Evolutionary conservation across 2,797 vertebrate species (phyloP).

Genomic region (Rhodeus uyekii): DNA sequence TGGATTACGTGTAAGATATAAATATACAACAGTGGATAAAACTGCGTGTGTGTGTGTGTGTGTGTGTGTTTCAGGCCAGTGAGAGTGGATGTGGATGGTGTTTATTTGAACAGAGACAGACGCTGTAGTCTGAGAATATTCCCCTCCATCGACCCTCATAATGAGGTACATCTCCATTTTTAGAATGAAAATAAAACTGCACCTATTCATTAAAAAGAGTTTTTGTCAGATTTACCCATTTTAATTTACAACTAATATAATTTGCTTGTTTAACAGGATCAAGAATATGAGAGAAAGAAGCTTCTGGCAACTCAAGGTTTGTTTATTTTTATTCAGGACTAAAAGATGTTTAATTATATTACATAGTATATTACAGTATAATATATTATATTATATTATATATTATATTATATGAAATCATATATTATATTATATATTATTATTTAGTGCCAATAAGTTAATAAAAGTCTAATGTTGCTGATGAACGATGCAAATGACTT

Average conservation of each 20-base stretch:
- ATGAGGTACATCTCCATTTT: conserved; percentile 43
- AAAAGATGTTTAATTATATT: not conserved
- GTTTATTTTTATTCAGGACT: conserved; percentile 53
- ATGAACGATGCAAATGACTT: not conserved
- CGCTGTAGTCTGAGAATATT: conserved; percentile 58
- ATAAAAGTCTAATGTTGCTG: not conserved
- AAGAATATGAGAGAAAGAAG: conserved; percentile 83
- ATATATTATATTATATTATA: not conserved
- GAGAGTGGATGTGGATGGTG: conserved; percentile 47
- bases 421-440: not conserved
- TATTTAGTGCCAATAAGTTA: not conserved
- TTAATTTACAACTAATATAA: not conserved
- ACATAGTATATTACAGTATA: not conserved
- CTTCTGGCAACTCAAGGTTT: conserved; percentile 78
- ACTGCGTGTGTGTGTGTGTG: conserved; percentile 60
- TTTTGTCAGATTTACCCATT: not conserved
- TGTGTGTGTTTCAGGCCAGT: conserved; percentile 40
- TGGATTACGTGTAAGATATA: too few relatives aligned
- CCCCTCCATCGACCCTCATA: conserved; percentile 43
- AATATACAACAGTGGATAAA: too few relatives aligned
- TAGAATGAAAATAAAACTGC: not conserved
- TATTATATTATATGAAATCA: not conserved
- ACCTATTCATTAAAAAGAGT: not conserved
- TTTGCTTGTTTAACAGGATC: conserved; percentile 66
- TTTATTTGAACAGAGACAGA: conserved; percentile 52